These are phyloP conservation scores for Aepyceros melampus DNA, from an alignment of 2,113 vertebrate species.

Conservation along the genomic window DNA sequence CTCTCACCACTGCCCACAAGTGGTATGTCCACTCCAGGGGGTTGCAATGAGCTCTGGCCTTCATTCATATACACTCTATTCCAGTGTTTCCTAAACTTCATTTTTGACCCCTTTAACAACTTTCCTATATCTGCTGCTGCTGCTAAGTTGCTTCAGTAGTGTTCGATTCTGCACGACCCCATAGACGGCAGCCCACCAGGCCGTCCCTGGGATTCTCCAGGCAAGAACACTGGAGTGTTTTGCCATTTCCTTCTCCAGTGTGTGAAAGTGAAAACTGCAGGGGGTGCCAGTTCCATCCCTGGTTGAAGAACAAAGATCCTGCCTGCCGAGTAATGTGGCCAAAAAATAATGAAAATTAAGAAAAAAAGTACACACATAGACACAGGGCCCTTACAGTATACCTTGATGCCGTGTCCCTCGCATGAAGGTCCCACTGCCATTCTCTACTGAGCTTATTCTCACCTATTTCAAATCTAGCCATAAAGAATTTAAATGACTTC, in stretches of 20 bases:
- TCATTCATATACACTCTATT: not conserved
- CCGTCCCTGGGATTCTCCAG: too few relatives aligned
- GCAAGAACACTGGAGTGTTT: too few relatives aligned
- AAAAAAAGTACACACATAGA: not conserved
- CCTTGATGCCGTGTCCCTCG: not conserved
- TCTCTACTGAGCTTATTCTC: not conserved
- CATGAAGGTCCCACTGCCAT: fast-evolving
- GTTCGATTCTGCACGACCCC: too few relatives aligned
- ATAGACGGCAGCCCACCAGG: too few relatives aligned
- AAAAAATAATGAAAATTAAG: not conserved
- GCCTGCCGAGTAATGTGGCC: not conserved
- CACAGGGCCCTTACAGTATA: fast-evolving
- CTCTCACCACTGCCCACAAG: not conserved
- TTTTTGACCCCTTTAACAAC: not conserved
- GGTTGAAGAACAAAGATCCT: not conserved
- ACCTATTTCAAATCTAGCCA: not conserved
- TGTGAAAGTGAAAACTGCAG: not conserved
- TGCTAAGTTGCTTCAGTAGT: not conserved
- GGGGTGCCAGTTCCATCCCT: not conserved
- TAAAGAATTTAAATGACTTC: not conserved
- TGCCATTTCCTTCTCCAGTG: too few relatives aligned
- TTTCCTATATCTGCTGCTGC: not conserved
- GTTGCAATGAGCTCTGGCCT: not conserved
- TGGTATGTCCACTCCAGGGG: fast-evolving
- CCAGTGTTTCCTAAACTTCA: not conserved